These are phyloP conservation scores for Cygnus olor DNA, from an alignment of 2,797 vertebrate genomes.

Conservation along the genomic window DNA sequence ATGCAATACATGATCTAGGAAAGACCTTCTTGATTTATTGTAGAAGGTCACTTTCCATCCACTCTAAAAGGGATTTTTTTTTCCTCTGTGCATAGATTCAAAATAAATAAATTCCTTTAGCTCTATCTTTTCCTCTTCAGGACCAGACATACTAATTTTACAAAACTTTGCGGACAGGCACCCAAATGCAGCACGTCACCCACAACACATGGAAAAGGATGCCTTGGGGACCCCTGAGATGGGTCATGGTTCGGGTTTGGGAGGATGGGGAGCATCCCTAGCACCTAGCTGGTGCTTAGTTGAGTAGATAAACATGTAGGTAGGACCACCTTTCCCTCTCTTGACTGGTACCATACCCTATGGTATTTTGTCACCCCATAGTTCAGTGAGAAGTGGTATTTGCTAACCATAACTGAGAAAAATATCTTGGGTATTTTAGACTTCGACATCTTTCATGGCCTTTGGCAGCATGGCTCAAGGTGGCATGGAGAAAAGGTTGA, in stretches of 20 bases:
- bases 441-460: background rate
- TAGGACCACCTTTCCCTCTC: background rate
- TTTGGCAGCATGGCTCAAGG: background rate
- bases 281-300: background rate
- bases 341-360: background rate
- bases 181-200: rapidly evolving
- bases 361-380: background rate
- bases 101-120: background rate
- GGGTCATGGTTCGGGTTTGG: background rate
- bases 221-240: background rate
- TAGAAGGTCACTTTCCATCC: background rate
- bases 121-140: background rate
- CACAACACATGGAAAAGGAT: background rate
- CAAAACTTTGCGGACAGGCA: background rate
- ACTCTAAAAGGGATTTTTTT: background rate
- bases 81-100: background rate
- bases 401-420: background rate
- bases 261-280: too few relatives aligned
- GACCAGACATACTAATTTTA: background rate
- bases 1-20: background rate
- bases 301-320: background rate
- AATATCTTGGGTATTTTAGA: background rate
- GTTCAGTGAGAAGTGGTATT: background rate
- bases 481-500: background rate
- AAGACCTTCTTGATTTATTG: background rate